Evolutionary conservation across 2,797 vertebrate genomes (phyloP).

Genomic region (Acomys russatus): DNA sequence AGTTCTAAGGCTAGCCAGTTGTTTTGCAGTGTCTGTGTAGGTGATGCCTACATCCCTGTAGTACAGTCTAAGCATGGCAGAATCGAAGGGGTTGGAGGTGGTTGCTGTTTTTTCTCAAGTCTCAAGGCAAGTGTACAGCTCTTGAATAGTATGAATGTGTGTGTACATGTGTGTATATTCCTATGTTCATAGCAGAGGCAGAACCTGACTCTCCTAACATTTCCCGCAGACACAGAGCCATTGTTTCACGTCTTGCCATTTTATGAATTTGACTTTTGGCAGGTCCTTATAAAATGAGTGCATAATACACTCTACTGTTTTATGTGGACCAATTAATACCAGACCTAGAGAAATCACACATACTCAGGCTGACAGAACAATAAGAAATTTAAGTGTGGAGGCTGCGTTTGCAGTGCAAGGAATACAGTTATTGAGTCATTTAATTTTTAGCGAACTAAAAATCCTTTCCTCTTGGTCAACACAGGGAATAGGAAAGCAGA

Average conservation of each 20-base stretch:
- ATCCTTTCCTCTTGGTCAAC: constrained; percentile 58
- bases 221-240: constrained; percentile 19
- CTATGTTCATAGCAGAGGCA: background rate
- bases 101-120: constrained; percentile 64
- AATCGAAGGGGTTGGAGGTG: constrained; percentile 49
- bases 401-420: constrained; percentile 62
- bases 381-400: constrained; percentile 69
- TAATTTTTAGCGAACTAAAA: constrained; percentile 74
- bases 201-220: background rate
- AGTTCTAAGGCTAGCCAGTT: constrained; percentile 54
- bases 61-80: constrained; percentile 53
- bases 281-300: constrained; percentile 62
- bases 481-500: constrained; percentile 54
- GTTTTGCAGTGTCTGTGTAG: constrained; percentile 72
- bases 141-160: background rate
- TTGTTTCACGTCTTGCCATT: constrained; percentile 63
- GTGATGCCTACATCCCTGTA: background rate
- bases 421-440: constrained; percentile 60
- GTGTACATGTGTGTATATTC: too few relatives aligned
- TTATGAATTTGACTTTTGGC: constrained; percentile 66
- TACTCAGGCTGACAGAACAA: constrained; percentile 63
- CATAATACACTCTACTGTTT: constrained; percentile 69
- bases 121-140: constrained; percentile 46
- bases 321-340: constrained; percentile 63
- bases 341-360: constrained; percentile 68